Percentiles rank a stretch among this genome's conserved stretches.
Conservation (phyloP, 2,797 vertebrate species). For the Tragopan temminckii region DNA sequence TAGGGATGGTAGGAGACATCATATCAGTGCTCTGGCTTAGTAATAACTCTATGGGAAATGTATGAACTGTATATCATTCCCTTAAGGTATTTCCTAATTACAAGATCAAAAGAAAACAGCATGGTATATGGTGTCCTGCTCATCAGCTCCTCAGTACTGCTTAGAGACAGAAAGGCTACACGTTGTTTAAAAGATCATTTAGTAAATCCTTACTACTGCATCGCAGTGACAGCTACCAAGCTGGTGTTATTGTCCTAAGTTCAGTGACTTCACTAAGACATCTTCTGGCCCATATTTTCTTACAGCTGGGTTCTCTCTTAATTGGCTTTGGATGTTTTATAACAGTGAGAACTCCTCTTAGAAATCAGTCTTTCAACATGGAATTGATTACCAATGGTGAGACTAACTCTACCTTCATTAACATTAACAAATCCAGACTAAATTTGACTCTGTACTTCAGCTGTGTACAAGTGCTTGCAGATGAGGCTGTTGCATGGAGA, state of each 20-base stretch:
- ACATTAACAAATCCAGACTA: background rate
- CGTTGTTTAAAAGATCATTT: background rate
- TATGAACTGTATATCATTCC: background rate
- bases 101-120: slow-evolving; percentile 17
- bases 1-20: background rate
- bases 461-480: background rate
- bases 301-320: background rate
- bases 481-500: background rate
- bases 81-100: background rate
- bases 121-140: background rate
- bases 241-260: background rate
- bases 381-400: background rate
- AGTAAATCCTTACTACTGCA: background rate
- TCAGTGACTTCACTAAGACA: background rate
- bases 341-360: background rate
- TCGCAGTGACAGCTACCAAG: background rate
- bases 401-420: background rate
- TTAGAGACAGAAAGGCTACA: background rate
- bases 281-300: background rate
- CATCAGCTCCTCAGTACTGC: background rate
- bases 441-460: background rate
- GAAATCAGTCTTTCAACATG: background rate
- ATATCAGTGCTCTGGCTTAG: background rate
- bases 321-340: background rate
- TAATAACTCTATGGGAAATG: background rate